These are phyloP conservation scores for Sapayoa aenigma DNA, from an alignment of 2,113 vertebrate species.

Conservation along the genomic window DNA sequence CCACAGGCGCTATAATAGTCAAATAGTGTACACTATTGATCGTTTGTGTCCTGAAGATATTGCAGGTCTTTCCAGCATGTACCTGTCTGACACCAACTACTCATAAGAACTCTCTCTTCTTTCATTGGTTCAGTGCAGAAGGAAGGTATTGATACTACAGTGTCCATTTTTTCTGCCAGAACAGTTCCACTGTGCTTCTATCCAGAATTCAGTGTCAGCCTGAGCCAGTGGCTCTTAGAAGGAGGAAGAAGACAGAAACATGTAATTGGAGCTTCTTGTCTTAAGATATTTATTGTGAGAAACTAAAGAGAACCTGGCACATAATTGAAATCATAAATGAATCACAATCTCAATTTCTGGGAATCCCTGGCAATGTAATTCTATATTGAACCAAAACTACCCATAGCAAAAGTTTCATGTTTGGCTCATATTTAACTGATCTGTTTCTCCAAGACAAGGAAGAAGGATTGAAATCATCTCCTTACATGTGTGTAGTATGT, in stretches of 20 bases:
- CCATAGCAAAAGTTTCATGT: not conserved
- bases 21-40: not conserved
- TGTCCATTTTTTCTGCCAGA: not conserved
- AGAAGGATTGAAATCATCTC: not conserved
- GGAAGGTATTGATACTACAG: not conserved
- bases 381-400: not conserved
- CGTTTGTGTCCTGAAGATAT: not conserved
- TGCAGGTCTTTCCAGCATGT: not conserved
- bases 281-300: not conserved
- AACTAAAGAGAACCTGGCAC: fast-evolving
- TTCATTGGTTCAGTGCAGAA: not conserved
- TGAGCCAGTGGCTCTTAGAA: not conserved
- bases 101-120: not conserved
- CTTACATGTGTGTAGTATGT: not conserved
- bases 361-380: not conserved
- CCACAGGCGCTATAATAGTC: not conserved
- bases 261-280: not conserved
- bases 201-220: not conserved
- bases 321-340: not conserved
- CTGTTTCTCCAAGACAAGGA: not conserved
- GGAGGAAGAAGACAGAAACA: not conserved
- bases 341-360: not conserved
- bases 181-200: not conserved
- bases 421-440: not conserved
- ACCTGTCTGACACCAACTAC: not conserved